Conservation (phyloP, 1,140 invertebrate species). For the Ostrea edulis region DNA sequence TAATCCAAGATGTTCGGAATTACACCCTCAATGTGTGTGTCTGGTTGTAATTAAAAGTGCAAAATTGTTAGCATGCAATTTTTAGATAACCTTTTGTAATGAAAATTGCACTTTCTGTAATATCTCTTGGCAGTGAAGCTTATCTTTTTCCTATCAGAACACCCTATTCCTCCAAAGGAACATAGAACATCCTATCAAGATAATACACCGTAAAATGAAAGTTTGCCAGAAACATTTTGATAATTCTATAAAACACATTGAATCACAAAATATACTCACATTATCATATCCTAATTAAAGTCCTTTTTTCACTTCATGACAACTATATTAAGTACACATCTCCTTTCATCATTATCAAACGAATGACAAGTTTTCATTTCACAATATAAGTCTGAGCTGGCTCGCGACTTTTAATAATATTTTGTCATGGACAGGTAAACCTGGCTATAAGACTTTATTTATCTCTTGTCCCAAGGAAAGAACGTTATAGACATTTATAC, state of each 20-base stretch:
- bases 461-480: conserved; percentile 20
- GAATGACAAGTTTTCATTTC: conserved; percentile 1
- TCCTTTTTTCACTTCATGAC: not conserved
- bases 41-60: conserved; percentile 36
- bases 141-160: conserved; percentile 21
- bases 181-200: not conserved
- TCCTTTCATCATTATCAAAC: not conserved
- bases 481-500: conserved; percentile 11
- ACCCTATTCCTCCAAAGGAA: not conserved
- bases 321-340: not conserved
- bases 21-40: conserved; percentile 20
- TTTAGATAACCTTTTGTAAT: conserved; percentile 35
- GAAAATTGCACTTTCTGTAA: conserved; percentile 1
- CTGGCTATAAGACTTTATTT: conserved; percentile 14
- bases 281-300: not conserved
- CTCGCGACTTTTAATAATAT: conserved; percentile 28
- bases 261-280: conserved; percentile 20
- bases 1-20: conserved; percentile 23
- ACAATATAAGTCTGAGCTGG: not conserved
- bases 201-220: not conserved
- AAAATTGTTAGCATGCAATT: conserved; percentile 32
- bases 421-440: conserved; percentile 23
- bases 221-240: not conserved
- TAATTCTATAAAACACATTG: conserved; percentile 9
- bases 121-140: conserved; percentile 24